Base-by-base conservation (phyloP, 1,140 invertebrate species). In the Tetramorium simillimum region DNA sequence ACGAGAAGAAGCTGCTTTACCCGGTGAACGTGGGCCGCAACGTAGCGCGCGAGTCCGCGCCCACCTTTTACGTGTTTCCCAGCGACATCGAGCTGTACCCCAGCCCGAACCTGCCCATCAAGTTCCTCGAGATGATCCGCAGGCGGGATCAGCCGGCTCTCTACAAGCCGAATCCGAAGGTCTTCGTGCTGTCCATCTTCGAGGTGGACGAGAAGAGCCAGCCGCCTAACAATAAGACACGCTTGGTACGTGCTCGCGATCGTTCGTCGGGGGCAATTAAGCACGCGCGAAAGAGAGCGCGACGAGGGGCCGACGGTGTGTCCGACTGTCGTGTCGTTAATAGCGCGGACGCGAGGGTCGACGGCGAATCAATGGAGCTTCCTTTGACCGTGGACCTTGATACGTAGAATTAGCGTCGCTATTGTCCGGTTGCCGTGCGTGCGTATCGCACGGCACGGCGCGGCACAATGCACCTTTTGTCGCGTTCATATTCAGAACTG, bases 31-130 rank as follows among this genome's bases (percentile, higher is more conserved):
- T 98, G 1, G 98, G 97, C 0, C 95, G 98, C 12, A 99, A 99
- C 93, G 96, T 99, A 16, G 98, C 98, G 0, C 95, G 98, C 12
- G 97, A 98, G 91, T 96, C 97, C 10, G 97, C 98, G 10, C 95
- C 97, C 33, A 98, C 98, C 16, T 96, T 98, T 93, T 98, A 97
- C 93, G 96, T 99, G 53, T 96, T 99, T 82, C 97, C 98, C 7
- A 98, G 98, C 16, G 98, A 99, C 93, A 98, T 98, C 88, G 98
- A 99, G 93, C 96, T 99, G 56, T 98, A 98, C 94, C 98, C 98
- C 18, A 98, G 97, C 95, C 97, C 97, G 16, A 96, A 97, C 90
- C 93, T 98, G 81, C 97, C 97, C 24, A 95, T 96, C 7, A 96
- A 97, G 90, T 98, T 98, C 93, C 95, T 98, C 46, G 97, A 98